These are phyloP conservation scores for Lerema accius DNA, from an alignment of 1,140 invertebrate genomes.

Conservation along the genomic window DNA sequence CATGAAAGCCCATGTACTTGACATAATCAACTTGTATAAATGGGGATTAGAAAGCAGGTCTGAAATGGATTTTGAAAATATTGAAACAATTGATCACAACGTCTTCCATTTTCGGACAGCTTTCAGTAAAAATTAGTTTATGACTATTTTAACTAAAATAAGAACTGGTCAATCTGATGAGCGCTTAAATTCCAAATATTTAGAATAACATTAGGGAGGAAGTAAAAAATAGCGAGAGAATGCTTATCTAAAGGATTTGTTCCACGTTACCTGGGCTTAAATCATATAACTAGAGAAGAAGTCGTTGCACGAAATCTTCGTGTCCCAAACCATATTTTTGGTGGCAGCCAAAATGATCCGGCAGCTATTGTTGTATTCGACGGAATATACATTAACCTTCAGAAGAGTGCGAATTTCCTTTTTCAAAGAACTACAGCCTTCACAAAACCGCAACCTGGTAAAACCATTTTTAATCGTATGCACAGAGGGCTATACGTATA, in stretches of 20 bases:
- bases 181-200: slow-evolving; percentile 36
- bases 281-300: slow-evolving; percentile 28
- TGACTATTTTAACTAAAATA: slow-evolving; percentile 33
- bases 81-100: slow-evolving; percentile 26
- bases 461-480: slow-evolving; percentile 36
- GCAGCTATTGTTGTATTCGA: slow-evolving; percentile 5
- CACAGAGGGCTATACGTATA: slow-evolving; percentile 25
- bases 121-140: slow-evolving; percentile 27
- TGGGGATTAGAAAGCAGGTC: slow-evolving; percentile 19
- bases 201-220: slow-evolving; percentile 34
- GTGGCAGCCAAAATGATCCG: slow-evolving; percentile 20
- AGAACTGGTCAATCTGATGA: slow-evolving; percentile 38
- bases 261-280: slow-evolving; percentile 19
- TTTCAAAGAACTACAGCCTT: too few relatives aligned
- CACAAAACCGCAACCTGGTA: slow-evolving; percentile 37
- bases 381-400: too few relatives aligned
- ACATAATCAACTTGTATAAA: slow-evolving; percentile 26
- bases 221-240: slow-evolving; percentile 35
- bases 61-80: slow-evolving; percentile 29
- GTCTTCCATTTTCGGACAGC: slow-evolving; percentile 22
- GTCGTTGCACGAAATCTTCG: slow-evolving; percentile 17
- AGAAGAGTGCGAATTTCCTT: too few relatives aligned
- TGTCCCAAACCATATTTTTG: slow-evolving; percentile 25
- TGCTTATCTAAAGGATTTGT: slow-evolving; percentile 21
- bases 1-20: slow-evolving; percentile 21